Evolutionary conservation across 92 coral and sea anemone species (phyloP).

Genomic region (Siderastrea radians): DNA sequence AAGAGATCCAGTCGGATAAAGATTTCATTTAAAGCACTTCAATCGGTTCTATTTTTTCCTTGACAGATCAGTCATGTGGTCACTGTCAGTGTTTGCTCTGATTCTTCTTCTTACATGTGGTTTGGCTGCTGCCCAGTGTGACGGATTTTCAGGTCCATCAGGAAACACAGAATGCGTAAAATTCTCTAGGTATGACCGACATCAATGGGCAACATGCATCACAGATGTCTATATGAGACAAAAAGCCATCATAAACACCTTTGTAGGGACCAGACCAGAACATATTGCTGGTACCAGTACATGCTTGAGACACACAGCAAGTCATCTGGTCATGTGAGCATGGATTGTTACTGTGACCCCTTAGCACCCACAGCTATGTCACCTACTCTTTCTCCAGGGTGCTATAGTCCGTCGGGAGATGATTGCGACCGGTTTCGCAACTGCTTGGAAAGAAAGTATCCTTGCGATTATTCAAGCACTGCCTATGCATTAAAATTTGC

Average conservation of each 20-base stretch:
- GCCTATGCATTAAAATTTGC: conserved; percentile 71
- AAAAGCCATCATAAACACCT: conserved; percentile 40
- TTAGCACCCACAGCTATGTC: background rate
- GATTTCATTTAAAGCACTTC: too few species aligned
- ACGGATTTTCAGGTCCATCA: conserved; percentile 49
- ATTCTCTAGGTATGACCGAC: background rate
- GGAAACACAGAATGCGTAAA: conserved; percentile 59
- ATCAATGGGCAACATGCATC: conserved; percentile 81
- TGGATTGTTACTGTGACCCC: conserved; percentile 68
- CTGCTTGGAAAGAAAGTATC: conserved; percentile 64
- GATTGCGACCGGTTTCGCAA: conserved; percentile 69
- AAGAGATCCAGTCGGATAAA: too few species aligned
- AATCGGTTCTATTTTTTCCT: too few species aligned
- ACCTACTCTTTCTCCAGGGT: conserved; percentile 40
- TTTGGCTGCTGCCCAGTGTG: too few species aligned
- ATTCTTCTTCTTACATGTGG: too few species aligned
- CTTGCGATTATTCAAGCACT: conserved; percentile 63
- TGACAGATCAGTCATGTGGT: too few species aligned
- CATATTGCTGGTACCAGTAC: conserved; percentile 77
- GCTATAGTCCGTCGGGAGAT: conserved; percentile 68
- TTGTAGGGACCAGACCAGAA: conserved; percentile 22
- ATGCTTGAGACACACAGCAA: conserved; percentile 73
- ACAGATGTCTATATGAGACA: conserved; percentile 61
- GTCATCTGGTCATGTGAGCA: conserved; percentile 43
- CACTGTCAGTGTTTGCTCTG: too few species aligned